Base-by-base conservation (phyloP, 2,113 vertebrate species). In the Sceloporus tristichus region DNA sequence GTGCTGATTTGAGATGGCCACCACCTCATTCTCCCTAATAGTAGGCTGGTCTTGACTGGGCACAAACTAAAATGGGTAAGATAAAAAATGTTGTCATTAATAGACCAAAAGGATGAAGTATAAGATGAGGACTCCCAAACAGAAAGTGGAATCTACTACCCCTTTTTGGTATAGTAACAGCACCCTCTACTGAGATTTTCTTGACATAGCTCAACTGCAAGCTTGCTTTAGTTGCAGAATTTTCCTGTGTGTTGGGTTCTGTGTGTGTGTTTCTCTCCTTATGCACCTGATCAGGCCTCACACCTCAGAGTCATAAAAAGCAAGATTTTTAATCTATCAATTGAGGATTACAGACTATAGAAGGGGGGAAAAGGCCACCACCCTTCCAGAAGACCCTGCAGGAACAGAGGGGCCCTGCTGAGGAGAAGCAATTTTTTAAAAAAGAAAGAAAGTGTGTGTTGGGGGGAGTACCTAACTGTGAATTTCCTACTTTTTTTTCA, bases 141-240 rank as follows among this genome's bases (percentile, higher is more conserved):
- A 62, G 79, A 56, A 85, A 77, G 9, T 62, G 40, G 48, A 29
- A 13, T 0, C 18, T 13, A 65, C 3, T 11, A 4, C 3, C 25
- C 29, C 2, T 23, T 48, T 88, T 76, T 65, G 16, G 62, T 1
- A 0, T 94, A 90, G 62, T 84, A 81, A 59, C 84, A 93, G 92
- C 91, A 91, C 92, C 95, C 94, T 89, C 95, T 95, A 93, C 94
- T 78, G 94, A 75, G 34, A 34, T 77, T 34, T 53, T 38, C 53
- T 71, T 2, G 48, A 9, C 29, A 29, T 65, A 8, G 53, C 48
- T 18, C 86, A 0, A 34, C 73, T 91, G 85, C 90, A 95, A 85
- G 14, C 38, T n/a, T 42, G 40, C 16, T 59, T 34, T 10, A 16
- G 40, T 53, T 23, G 38, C 79, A 71, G 1, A 66, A 65, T 11